Conservation (phyloP, 2,797 vertebrate genomes). For the Catharus ustulatus region DNA sequence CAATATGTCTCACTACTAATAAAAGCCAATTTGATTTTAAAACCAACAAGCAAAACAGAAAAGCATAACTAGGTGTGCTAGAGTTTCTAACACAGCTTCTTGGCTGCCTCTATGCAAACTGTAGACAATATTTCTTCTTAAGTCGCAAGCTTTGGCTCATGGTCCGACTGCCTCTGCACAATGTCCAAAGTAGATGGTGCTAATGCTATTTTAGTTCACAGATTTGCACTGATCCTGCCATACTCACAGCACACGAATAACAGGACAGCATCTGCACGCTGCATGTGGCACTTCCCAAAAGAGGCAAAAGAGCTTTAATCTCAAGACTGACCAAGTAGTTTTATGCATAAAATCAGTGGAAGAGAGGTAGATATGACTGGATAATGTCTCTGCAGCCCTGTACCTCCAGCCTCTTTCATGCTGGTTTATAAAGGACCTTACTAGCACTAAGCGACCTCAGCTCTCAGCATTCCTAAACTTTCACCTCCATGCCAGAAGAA, state of each 20-base stretch:
- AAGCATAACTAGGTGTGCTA: neutral
- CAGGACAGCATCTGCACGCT: accelerated
- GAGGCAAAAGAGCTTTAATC: neutral
- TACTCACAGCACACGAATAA: accelerated
- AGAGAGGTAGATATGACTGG: neutral
- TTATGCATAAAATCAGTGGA: neutral
- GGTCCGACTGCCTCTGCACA: neutral
- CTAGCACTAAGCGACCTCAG: neutral
- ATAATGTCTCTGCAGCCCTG: neutral
- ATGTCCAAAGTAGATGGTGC: neutral
- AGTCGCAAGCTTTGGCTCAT: neutral
- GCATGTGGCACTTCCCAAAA: neutral
- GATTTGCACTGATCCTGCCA: neutral
- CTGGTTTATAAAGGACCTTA: neutral
- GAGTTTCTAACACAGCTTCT: neutral
- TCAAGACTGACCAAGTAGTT: accelerated
- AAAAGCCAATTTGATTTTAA: neutral
- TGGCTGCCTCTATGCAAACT: neutral
- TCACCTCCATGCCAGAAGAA: neutral
- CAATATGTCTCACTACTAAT: neutral
- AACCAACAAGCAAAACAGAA: neutral
- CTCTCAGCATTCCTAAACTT: accelerated
- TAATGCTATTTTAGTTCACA: neutral
- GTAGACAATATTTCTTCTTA: neutral
- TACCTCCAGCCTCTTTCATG: neutral